A percentile compares a stretch with the other conserved stretches of the same genome.
phyloP scores from a whole-genome alignment of 2,888 invertebrate genomes.

The Ernsta delagoae region DNA sequence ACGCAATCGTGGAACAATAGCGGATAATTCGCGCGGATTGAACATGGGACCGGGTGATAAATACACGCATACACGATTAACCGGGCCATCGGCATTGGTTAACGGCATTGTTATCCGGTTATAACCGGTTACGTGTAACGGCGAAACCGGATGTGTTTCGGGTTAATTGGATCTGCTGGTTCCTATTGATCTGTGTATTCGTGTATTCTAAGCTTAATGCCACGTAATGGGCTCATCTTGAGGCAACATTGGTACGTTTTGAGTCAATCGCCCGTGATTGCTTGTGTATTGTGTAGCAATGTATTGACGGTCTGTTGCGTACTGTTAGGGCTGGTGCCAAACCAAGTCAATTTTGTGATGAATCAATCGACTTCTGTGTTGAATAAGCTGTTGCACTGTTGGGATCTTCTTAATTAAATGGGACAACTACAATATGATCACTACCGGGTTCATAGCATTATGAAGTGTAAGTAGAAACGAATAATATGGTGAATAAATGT shows the following conservation, averaged over 20 bases:
- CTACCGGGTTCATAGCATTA: no score
- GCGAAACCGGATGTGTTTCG: slow-evolving; percentile 15
- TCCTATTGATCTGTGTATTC: slow-evolving; percentile 25
- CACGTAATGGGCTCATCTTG: slow-evolving; percentile 25
- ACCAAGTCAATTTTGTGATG: slow-evolving; percentile 7
- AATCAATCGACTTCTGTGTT: not conserved
- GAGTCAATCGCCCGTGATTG: slow-evolving; percentile 29
- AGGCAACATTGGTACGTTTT: slow-evolving; percentile 9
- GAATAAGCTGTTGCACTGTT: not conserved
- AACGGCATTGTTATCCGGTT: slow-evolving; percentile 38
- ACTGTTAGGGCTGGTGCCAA: not conserved
- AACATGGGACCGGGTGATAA: slow-evolving; percentile 40
- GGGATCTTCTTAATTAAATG: not conserved
- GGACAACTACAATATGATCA: not conserved
- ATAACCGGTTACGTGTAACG: slow-evolving; percentile 28
- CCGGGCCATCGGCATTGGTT: slow-evolving; percentile 35
- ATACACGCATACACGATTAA: slow-evolving; percentile 41
- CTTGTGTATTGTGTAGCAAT: slow-evolving; percentile 2
- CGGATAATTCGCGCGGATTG: slow-evolving; percentile 27
- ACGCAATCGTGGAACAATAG: slow-evolving; percentile 23
- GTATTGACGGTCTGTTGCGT: not conserved
- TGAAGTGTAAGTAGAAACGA: no score
- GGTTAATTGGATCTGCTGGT: slow-evolving; percentile 35
- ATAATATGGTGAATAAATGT: no score
- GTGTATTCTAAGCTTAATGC: slow-evolving; percentile 23